Base-by-base conservation (phyloP, 2,113 vertebrate species). In the Circaetus gallicus region DNA sequence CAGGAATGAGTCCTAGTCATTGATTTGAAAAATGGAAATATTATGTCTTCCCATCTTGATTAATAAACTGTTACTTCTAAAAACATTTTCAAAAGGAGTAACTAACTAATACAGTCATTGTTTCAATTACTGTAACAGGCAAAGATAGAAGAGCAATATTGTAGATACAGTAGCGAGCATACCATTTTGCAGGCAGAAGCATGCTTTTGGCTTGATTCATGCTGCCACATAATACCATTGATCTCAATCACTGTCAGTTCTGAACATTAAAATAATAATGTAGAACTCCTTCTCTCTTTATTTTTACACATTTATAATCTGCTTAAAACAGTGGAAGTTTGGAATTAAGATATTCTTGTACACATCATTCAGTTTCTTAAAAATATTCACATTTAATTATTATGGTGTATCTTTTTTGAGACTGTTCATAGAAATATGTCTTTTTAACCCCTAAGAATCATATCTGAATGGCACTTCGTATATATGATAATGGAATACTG, bases 231-330 rank as follows among this genome's bases (percentile, higher is more conserved):
- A 86, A 89, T 90, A 85, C 81, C 71, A 66, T 72, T 91, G 92
- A 97, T 95, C 93, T 97, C 95, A 93, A 96, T 96, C 93, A 95
- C 95, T 93, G 89, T 93, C 89, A 95, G 40, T 85, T 72, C 63
- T 93, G 89, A 94, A 62, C 45, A 55, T 95, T 86, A 85, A 95
- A 95, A 95, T 93, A 82, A 80, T 92, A 95, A 95, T 62, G 79
- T 82, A 82, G 73, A 89, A 72, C 83, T 86, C 53, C 49, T 89
- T 93, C 71, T 62, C 36, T 89, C 77, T 79, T 84, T 78, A 72
- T 76, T 95, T 94, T 92, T 76, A 45, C 42, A 58, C 42, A 34
- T 87, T 82, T 93, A 70, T 62, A 45, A 85, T 69, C 56, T 84
- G 40, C 72, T 82, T 87, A 85, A 93, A 93, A 82, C 91, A 87